Evolutionary conservation across 2,113 vertebrate species (phyloP), one percentile per base, ranked within the genome.

Genomic region (Nibea coibor): DNA sequence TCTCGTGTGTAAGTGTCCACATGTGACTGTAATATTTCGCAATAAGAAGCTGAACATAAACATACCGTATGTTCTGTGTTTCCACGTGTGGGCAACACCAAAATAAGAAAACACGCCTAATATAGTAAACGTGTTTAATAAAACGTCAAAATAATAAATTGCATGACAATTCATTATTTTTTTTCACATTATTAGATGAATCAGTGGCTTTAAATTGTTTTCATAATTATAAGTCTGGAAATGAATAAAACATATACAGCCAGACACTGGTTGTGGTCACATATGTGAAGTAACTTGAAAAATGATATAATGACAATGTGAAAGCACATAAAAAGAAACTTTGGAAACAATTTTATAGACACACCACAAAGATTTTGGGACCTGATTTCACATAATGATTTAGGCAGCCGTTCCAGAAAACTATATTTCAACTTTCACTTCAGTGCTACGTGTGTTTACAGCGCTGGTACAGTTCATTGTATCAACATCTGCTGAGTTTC

Each of bases 31-130:
- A 62, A 63, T 14, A 61, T 78, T 63, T 85, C 16, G 5, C 43
- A 71, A 78, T 39, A 66, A 75, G 26, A n/a, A 12, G 15, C 22
- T n/a, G 61, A 78, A 68, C 8, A 31, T 16, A 65, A 61, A 74
- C 10, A 63, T 7, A n/a, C 1, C 35, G 1, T 39, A 22, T 31
- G 12, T n/a, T 24, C 42, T 48, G 4, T 67, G 48, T 69, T 63
- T 53, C 35, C 54, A 12, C 61, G 19, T 39, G 10, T 28, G 9
- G 54, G 51, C 50, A 35, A 4, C 22, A 39, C 7, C 12, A 58
- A 31, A 7, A 42, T 15, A 20, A 66, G 48, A 35, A 73, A 69
- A 57, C 50, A 43, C 24, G 14, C 24, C 22, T 47, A 22, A 57
- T 2, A 59, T 7, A n/a, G 8, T 39, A 50, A 48, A 45, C 1